Conservation (phyloP, 1,140 invertebrate species). For the Orius laevigatus region DNA sequence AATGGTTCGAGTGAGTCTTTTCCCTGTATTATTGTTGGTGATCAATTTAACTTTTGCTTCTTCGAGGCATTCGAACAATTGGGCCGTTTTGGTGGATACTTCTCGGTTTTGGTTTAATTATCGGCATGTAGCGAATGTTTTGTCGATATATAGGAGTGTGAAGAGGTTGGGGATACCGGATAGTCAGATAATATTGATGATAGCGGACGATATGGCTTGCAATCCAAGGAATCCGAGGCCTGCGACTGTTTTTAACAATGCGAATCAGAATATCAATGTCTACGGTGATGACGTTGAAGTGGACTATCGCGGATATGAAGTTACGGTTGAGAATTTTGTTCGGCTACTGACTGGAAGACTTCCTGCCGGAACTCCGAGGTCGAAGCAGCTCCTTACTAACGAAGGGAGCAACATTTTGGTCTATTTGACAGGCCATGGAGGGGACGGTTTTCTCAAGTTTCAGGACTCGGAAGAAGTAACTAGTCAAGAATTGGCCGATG, state of each 20-base stretch:
- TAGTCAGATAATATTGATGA: slow-evolving; percentile 92
- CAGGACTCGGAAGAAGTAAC: slow-evolving; percentile 99
- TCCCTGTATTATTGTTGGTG: no score
- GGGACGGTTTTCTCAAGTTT: slow-evolving; percentile 98
- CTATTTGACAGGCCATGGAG: slow-evolving; percentile 94
- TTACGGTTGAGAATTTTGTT: slow-evolving; percentile 98
- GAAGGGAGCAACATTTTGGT: slow-evolving; percentile 95
- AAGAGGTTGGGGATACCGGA: slow-evolving; percentile 96
- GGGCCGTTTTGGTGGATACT: slow-evolving; percentile 96
- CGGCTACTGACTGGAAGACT: slow-evolving; percentile 83
- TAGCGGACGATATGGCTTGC: slow-evolving; percentile 99
- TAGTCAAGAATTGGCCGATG: slow-evolving; percentile 95
- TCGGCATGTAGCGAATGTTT: slow-evolving; percentile 94
- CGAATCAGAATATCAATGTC: slow-evolving; percentile 94
- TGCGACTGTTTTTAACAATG: slow-evolving; percentile 97
- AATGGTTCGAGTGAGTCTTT: no score
- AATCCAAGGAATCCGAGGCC: slow-evolving; percentile 94
- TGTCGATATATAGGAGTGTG: slow-evolving; percentile 95
- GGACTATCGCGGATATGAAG: slow-evolving; percentile 96
- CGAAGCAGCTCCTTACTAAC: slow-evolving; percentile 89
- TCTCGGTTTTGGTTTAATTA: slow-evolving; percentile 99
- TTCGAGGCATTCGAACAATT: slow-evolving; percentile 82
- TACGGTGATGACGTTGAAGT: slow-evolving; percentile 99
- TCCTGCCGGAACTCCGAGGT: slow-evolving; percentile 77
- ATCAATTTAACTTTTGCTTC: neutral